Conservation (phyloP, 2,888 invertebrate genomes). For the Tipula unca region DNA sequence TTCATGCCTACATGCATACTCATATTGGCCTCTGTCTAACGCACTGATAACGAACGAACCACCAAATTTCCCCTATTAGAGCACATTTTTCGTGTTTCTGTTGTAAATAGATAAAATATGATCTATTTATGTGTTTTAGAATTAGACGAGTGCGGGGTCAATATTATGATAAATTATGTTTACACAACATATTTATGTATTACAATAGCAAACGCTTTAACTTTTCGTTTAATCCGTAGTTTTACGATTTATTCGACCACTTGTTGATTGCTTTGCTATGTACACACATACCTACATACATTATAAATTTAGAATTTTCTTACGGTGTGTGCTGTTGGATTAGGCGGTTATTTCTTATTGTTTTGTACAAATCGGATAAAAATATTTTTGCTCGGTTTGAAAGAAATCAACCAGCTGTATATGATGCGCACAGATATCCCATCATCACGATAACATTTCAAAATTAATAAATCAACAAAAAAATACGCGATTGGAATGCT, state of each 20-base stretch:
- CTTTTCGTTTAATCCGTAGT: no score
- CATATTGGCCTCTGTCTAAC: not conserved
- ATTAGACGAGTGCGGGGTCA: not conserved
- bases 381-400: not conserved
- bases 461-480: not conserved
- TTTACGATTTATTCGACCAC: not conserved
- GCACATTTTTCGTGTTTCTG: not conserved
- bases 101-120: not conserved
- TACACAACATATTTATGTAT: not conserved
- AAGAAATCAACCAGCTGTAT: not conserved
- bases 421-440: not conserved
- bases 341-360: not conserved
- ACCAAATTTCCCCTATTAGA: not conserved
- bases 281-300: no score
- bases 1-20: not conserved
- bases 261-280: not conserved
- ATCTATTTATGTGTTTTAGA: not conserved
- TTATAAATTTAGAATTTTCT: no score
- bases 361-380: not conserved
- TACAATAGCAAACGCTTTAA: no score
- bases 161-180: not conserved
- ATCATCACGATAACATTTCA: not conserved
- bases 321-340: no score
- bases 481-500: not conserved
- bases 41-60: not conserved